Percentiles rank a stretch among this genome's conserved stretches.
Evolutionary conservation across 2,888 invertebrate genomes (phyloP).

Genomic region (Mythimna vitellina): DNA sequence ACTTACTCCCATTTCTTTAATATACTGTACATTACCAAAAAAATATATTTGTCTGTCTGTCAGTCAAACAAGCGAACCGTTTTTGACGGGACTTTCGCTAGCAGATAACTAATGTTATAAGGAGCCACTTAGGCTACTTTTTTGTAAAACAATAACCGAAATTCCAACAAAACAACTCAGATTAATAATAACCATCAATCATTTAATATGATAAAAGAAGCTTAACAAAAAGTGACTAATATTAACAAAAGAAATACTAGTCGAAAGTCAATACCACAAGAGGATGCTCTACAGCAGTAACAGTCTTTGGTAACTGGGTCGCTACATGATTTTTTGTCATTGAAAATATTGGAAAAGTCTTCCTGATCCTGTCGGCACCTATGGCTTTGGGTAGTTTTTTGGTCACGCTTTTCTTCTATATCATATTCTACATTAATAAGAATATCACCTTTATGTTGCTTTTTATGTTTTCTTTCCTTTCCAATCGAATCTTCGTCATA

Average conservation of each 20-base stretch:
- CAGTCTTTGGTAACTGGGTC: slow-evolving; percentile 65
- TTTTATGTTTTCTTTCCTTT: slow-evolving; percentile 22
- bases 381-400: slow-evolving; percentile 42
- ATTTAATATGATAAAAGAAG: slow-evolving; percentile 37
- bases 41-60: too few relatives aligned
- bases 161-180: not conserved
- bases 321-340: slow-evolving; percentile 56
- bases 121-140: not conserved
- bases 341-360: slow-evolving; percentile 50
- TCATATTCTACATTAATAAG: slow-evolving; percentile 40
- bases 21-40: too few relatives aligned
- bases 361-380: slow-evolving; percentile 28
- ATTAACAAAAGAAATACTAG: slow-evolving; percentile 15
- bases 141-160: not conserved
- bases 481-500: slow-evolving; percentile 60
- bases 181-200: not conserved
- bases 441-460: slow-evolving; percentile 18
- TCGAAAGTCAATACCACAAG: not conserved
- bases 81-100: too few relatives aligned
- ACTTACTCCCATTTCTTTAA: too few relatives aligned
- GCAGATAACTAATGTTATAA: too few relatives aligned
- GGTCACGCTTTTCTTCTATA: slow-evolving; percentile 29
- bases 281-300: slow-evolving; percentile 66
- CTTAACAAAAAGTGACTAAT: slow-evolving; percentile 17
- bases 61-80: too few relatives aligned